Percentiles rank a stretch among this genome's conserved stretches.
phyloP scores from a whole-genome alignment of 2,113 vertebrate species.

The Lepidothrix coronata region DNA sequence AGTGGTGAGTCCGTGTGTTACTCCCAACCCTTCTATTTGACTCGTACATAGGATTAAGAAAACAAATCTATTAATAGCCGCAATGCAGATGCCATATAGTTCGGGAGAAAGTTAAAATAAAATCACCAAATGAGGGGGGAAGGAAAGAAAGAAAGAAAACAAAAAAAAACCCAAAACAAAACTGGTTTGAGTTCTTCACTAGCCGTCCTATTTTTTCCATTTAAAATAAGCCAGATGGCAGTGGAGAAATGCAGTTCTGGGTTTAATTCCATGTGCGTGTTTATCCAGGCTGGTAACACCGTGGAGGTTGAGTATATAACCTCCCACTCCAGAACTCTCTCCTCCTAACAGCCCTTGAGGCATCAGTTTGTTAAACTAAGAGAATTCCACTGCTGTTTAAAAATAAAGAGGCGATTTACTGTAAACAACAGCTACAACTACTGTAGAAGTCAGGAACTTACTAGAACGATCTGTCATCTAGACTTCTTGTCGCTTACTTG shows the following conservation, averaged over 20 bases:
- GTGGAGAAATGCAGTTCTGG: not conserved
- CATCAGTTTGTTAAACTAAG: not conserved
- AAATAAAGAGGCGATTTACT: not conserved
- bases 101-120: not conserved
- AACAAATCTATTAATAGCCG: not conserved
- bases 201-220: not conserved
- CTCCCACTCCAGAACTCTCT: not conserved
- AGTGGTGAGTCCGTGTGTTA: not conserved
- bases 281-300: not conserved
- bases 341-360: not conserved
- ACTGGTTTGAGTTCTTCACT: not conserved
- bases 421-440: not conserved
- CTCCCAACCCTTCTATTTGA: fast-evolving
- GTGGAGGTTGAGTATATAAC: not conserved
- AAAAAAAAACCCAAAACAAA: fast-evolving
- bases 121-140: not conserved
- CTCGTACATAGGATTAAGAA: not conserved
- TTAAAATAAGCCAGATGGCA: not conserved
- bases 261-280: not conserved
- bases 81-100: conserved; percentile 1
- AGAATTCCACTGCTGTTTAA: not conserved
- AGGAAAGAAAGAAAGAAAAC: too few species aligned
- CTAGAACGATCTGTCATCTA: not conserved
- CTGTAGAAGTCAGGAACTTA: not conserved
- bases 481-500: not conserved